Evolutionary conservation across 92 coral and sea anemone species (phyloP), one percentile per base, ranked within the genome.

Genomic region (Umimayanthus chanpuru): DNA sequence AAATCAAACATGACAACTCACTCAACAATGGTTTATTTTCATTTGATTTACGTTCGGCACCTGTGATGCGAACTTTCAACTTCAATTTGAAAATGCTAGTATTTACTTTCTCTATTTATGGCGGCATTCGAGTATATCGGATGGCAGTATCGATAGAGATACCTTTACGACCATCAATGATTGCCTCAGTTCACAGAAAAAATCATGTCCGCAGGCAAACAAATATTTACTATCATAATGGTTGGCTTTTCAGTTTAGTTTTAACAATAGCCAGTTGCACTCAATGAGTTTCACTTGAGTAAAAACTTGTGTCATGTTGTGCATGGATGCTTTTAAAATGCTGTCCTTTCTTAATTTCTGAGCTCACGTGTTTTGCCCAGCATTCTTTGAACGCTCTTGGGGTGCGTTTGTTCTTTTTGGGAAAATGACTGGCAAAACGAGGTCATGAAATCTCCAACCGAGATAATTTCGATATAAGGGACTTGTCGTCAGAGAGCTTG

Each of bases 331-430:
- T 21, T 36, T 73, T 73, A 20, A 56, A 20, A 56, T 12, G 43
- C 12, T 30, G 25, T 14, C 15, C 44, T 36, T 30, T 36, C 15
- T 73, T 21, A 36, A 28, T 40, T 75, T 75, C 10, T 39, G 15
- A 75, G 79, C 44, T 1, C 79, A 39, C 79, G 50, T 75, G 28
- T 41, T 41, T 16, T 30, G 78, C 20, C 23, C 28, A 36, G 41
- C 49, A 36, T 73, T 73, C 79, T 75, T 78, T 78, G 61, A n/a
- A 26, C 58, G 39, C 64, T 78, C 81, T 28, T 78, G 61, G 64
- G 64, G 81, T 78, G 81, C 64, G 81, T 50, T 78, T 25, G 79
- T 75, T 75, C n/a, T 32, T 75, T 75, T 75, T 15, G 58, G 81
- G 65, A 78, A 71, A 47, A 23, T 47, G 5, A 47, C 61, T 49